Evolutionary conservation across 2,888 invertebrate species (phyloP), one percentile per base, ranked within the genome.

Genomic region (Habrosyne pyritoides): DNA sequence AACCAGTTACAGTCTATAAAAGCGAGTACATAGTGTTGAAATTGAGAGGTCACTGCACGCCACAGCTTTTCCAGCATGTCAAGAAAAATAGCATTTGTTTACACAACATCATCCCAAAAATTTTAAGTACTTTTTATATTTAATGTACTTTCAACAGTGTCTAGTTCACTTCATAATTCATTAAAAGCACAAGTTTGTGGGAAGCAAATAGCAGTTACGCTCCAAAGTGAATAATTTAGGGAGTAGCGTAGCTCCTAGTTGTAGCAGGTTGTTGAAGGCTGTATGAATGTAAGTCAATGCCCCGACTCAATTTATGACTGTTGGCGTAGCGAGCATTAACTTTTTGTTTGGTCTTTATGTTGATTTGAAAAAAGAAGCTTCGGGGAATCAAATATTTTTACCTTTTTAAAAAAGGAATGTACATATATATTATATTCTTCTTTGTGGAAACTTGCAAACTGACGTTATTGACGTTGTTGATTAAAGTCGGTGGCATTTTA

Each of bases 101-200:
- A n/a, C n/a, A 30, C 12, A 2, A 12, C 4, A 12, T 30, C 12
- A 10, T 4, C 0, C 2, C 12, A n/a, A 33, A 12, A n/a, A n/a
- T n/a, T n/a, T n/a, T n/a, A n/a, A 33, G 33, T 28, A 4, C 33
- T n/a, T 33, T 33, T 33, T 33, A 33, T n/a, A n/a, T 18, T 18
- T 18, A 8, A 42, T 18, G 42, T 42, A 42, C 14, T 18, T 18
- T 42, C 18, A 30, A 53, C 21, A 30, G n/a, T 5, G 47, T 47
- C 28, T 30, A 30, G 22, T 12, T 47, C 47, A 30, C 47, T n/a
- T 30, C 14, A 47, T 53, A 30, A 47, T 47, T 53, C 26, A 53
- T 53, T 47, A 47, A 21, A 30, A 53, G 22, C 47, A 33, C 47
- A 47, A 47, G 47, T 53, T 47, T 47, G 14, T 47, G 47, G 21